Percentiles rank a stretch among this genome's conserved stretches.
phyloP scores from a whole-genome alignment of 2,113 vertebrate species.

The Sylvilagus bachmani region DNA sequence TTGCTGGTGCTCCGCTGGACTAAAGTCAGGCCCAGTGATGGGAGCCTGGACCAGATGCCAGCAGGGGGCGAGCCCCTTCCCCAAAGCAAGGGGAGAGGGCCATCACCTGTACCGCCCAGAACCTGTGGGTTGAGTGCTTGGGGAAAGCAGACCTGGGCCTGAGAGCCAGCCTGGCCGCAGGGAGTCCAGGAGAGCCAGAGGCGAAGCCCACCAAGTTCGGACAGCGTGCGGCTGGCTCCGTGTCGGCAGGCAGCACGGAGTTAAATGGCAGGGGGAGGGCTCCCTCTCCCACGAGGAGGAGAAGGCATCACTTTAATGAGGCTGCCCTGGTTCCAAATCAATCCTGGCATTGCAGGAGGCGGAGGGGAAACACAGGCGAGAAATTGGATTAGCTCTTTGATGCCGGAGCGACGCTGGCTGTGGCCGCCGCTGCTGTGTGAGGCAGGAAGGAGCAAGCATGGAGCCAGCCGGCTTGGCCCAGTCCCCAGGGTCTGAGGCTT shows the following conservation, averaged over 20 bases:
- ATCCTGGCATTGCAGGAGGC: slow-evolving; percentile 67
- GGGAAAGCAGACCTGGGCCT: neutral
- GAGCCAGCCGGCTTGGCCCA: neutral
- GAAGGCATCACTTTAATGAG: slow-evolving; percentile 69
- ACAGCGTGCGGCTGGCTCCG: neutral
- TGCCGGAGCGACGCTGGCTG: slow-evolving; percentile 16
- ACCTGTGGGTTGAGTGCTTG: neutral
- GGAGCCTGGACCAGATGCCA: neutral
- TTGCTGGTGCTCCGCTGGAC: neutral
- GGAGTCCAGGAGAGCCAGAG: neutral
- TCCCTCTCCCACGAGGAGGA: slow-evolving; percentile 27
- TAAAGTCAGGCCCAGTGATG: neutral
- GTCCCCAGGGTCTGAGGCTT: neutral
- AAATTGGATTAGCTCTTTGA: slow-evolving; percentile 72
- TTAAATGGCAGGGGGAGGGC: slow-evolving; percentile 6
- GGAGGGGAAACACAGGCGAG: neutral
- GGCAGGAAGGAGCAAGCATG: neutral
- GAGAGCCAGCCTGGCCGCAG: neutral
- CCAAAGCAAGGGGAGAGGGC: neutral
- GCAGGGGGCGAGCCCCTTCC: neutral
- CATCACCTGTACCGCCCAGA: neutral
- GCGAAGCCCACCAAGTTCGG: neutral
- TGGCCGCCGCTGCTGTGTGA: neutral
- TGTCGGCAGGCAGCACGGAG: neutral
- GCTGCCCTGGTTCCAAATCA: slow-evolving; percentile 75